Evolutionary conservation across 2,113 vertebrate species (phyloP).

Genomic region (Mustelus asterias): DNA sequence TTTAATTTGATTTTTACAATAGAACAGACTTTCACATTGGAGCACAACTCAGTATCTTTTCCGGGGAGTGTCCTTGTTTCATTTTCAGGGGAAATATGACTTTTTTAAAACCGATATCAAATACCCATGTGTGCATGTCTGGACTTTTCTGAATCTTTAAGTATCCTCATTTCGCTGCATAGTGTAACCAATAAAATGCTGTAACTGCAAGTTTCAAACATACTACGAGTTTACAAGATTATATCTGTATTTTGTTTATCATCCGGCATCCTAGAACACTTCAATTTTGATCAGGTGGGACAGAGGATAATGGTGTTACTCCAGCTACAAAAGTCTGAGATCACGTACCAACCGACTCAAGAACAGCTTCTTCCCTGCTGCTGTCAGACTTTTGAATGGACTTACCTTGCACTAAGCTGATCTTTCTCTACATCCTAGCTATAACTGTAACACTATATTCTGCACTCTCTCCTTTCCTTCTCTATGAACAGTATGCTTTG

Average conservation of each 20-base stretch:
- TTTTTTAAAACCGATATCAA: background rate
- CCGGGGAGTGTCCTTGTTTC: background rate
- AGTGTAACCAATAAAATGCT: background rate
- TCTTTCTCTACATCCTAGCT: too few relatives aligned
- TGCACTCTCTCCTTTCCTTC: too few relatives aligned
- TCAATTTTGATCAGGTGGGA: background rate
- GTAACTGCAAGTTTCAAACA: background rate
- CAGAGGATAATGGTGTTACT: background rate
- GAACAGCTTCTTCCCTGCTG: too few relatives aligned
- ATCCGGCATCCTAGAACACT: background rate
- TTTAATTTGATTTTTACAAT: background rate
- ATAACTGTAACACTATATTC: too few relatives aligned
- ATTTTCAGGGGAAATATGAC: background rate
- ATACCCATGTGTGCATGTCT: background rate
- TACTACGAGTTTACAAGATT: background rate
- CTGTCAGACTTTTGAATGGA: too few relatives aligned
- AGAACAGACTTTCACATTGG: background rate
- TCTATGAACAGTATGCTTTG: too few relatives aligned
- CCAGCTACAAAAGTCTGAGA: background rate
- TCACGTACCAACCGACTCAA: too few relatives aligned
- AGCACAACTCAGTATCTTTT: background rate
- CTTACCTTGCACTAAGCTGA: too few relatives aligned
- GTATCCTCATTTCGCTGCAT: background rate
- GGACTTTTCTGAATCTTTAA: background rate
- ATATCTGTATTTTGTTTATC: background rate